These are phyloP conservation scores for Orthosia cruda DNA, from an alignment of 2,888 invertebrate species.

Conservation along the genomic window DNA sequence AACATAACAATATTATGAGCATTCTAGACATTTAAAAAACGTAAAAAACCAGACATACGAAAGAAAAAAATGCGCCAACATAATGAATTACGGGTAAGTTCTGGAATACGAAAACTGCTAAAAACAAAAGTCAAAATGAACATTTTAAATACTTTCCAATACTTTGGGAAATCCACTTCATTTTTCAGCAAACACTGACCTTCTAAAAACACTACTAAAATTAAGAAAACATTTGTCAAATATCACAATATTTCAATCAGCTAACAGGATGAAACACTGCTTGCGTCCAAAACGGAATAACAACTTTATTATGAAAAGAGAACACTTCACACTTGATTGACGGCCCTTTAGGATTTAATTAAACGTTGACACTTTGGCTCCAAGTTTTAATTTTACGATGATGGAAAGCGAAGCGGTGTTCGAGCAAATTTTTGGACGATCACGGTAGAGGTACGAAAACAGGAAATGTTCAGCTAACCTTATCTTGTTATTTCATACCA, in stretches of 20 bases:
- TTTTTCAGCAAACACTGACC: too few species aligned
- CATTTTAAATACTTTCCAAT: too few species aligned
- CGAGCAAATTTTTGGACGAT: background rate
- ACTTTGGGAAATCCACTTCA: too few species aligned
- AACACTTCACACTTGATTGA: slow-evolving; percentile 34
- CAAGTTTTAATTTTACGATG: slow-evolving; percentile 54
- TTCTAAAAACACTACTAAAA: background rate
- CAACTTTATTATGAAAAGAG: slow-evolving; percentile 22
- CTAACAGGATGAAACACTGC: background rate
- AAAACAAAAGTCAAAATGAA: too few species aligned
- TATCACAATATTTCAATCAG: slow-evolving; percentile 22
- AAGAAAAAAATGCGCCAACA: too few species aligned
- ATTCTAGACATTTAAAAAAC: too few species aligned
- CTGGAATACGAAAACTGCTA: too few species aligned
- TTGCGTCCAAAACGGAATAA: background rate
- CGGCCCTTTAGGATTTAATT: slow-evolving; percentile 40
- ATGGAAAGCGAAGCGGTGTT: slow-evolving; percentile 32
- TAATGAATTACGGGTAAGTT: too few species aligned
- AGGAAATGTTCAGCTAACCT: too few species aligned
- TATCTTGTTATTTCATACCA: too few species aligned
- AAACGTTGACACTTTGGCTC: slow-evolving; percentile 46
- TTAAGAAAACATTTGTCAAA: background rate
- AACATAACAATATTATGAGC: too few species aligned
- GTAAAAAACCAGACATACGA: too few species aligned
- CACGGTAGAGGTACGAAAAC: background rate